Evolutionary conservation across 30 jellyfish, hydroid and myxozoan species (phyloP), one percentile per base, ranked within the genome.

Genomic region (Aurelia aurita): DNA sequence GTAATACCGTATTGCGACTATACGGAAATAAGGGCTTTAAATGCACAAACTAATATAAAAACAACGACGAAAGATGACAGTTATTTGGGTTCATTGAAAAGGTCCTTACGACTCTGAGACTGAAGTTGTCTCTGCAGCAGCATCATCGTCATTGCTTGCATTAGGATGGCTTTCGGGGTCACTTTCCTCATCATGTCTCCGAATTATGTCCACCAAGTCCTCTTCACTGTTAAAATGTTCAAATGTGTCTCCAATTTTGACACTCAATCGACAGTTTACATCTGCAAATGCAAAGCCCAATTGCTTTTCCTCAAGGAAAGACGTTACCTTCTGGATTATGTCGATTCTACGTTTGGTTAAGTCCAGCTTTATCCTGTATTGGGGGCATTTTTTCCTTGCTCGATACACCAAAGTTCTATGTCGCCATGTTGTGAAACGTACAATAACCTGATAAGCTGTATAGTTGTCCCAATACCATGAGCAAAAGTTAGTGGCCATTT

Each of bases 91-190:
- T 1, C 49, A 31, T 43, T 49, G n/a, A n/a, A n/a, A n/a, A n/a
- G n/a, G n/a, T n/a, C n/a, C n/a, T n/a, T n/a, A n/a, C n/a, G n/a
- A n/a, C n/a, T n/a, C n/a, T n/a, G n/a, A 53, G 23, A 13, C 63
- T 16, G 63, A 2, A 53, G 63, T 53, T 1, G 63, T 53, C 63
- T 53, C 63, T 53, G 63, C 63, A 53, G 63, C 63, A 53, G 63
- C 63, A 53, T 53, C 63, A 53, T 53, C 63, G 7, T 53, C 63
- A 1, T 2, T 53, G 7, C 5, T 6, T 1, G 1, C 63, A 53
- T 53, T 53, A 1, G 63, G 2, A 1, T 2, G 59, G 59, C 59
- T 47, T 10, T 47, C 16, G 59, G 59, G 59, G 16, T 47, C 59
- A 8, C 59, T 47, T 47, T 47, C 59, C 59, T 47, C 59, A 47